These are phyloP conservation scores for Mycogona germanica DNA, from an alignment of 2,888 invertebrate species.

Conservation along the genomic window DNA sequence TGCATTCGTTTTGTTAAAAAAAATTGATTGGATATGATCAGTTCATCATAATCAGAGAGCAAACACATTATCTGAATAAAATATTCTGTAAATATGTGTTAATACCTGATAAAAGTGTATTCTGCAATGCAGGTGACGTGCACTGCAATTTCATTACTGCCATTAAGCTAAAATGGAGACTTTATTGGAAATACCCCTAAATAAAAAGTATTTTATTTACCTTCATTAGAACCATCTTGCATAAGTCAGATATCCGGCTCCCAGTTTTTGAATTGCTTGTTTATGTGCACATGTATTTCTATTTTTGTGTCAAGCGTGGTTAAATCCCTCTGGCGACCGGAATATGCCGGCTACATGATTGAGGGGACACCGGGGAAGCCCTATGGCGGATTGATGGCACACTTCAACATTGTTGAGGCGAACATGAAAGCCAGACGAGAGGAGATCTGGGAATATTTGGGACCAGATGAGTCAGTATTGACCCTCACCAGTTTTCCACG, in stretches of 20 bases:
- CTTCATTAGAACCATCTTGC: background rate
- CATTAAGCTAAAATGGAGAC: background rate
- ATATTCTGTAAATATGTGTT: too few relatives aligned
- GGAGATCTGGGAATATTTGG: slow-evolving; percentile 58
- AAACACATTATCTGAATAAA: too few relatives aligned
- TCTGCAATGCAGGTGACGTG: too few relatives aligned
- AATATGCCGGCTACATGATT: slow-evolving; percentile 98
- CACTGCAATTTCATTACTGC: too few relatives aligned
- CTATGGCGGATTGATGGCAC: slow-evolving; percentile 85
- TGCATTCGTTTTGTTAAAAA: too few relatives aligned
- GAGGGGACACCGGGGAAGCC: slow-evolving; percentile 88
- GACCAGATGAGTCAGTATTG: slow-evolving; percentile 69
- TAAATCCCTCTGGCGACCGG: slow-evolving; percentile 90
- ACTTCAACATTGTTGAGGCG: slow-evolving; percentile 96
- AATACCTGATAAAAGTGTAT: too few relatives aligned
- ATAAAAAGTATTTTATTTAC: slow-evolving; percentile 7
- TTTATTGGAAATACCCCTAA: slow-evolving; percentile 21
- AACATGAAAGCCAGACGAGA: slow-evolving; percentile 76
- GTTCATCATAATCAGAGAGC: too few relatives aligned
- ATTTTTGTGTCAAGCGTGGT: slow-evolving; percentile 42
- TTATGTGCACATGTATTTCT: too few relatives aligned
- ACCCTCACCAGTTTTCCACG: slow-evolving; percentile 89
- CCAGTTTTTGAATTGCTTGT: slow-evolving; percentile 2
- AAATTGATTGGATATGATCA: too few relatives aligned
- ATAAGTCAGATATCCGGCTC: too few relatives aligned